These are phyloP conservation scores for Antheraea mylitta DNA, from an alignment of 1,140 invertebrate species.

Conservation along the genomic window DNA sequence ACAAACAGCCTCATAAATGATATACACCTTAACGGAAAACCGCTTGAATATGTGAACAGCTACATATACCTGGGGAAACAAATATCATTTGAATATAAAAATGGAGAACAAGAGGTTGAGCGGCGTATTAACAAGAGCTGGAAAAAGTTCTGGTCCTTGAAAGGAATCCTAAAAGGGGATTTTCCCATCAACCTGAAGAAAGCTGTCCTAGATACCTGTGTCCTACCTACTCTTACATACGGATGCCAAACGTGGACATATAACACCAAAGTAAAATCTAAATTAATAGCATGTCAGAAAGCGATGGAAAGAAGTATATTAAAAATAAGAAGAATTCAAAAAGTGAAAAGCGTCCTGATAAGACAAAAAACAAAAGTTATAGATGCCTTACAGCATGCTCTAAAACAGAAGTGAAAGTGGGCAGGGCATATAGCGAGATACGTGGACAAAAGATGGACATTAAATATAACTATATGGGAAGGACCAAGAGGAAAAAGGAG, in stretches of 20 bases:
- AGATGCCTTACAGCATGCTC: constrained; percentile 19
- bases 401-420: constrained; percentile 21
- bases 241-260: constrained; percentile 16
- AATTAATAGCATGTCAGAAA: constrained; percentile 17
- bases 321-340: constrained; percentile 21
- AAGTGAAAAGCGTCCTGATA: constrained; percentile 8
- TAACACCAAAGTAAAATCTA: constrained; percentile 13
- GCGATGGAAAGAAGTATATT: constrained; percentile 19
- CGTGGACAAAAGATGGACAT: constrained; percentile 20
- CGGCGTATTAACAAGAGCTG: constrained; percentile 16
- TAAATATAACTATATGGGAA: constrained; percentile 14
- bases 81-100: constrained; percentile 13
- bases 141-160: constrained; percentile 18
- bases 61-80: constrained; percentile 14
- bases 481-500: constrained; percentile 17
- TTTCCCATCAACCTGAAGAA: constrained; percentile 16
- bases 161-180: constrained; percentile 14
- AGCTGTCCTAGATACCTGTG: constrained; percentile 13
- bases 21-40: neutral
- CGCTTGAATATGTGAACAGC: constrained; percentile 9
- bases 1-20: neutral
- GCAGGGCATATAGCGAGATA: constrained; percentile 24
- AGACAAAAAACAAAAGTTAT: constrained; percentile 20
- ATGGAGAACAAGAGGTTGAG: constrained; percentile 13
- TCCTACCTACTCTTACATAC: constrained; percentile 20